Conservation (phyloP, 2,888 invertebrate species). For the Drosophila barbarae region DNA sequence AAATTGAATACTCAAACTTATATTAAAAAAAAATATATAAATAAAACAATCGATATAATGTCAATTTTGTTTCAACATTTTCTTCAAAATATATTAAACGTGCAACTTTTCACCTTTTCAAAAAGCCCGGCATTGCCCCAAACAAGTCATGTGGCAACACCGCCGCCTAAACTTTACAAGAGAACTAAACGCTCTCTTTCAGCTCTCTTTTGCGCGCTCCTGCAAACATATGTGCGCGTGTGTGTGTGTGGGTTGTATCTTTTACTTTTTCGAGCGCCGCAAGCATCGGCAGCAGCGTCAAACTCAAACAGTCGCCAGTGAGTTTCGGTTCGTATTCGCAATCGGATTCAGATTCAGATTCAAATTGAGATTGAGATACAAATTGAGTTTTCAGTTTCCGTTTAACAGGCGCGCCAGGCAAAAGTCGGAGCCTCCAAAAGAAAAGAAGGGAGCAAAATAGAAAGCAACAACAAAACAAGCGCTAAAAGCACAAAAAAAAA, state of each 20-base stretch:
- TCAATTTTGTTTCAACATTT: neutral
- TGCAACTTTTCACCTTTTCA: neutral
- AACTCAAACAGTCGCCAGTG: constrained; percentile 26
- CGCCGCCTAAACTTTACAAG: constrained; percentile 20
- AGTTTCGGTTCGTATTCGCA: constrained; percentile 25
- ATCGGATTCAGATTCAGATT: constrained; percentile 12
- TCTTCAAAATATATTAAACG: neutral
- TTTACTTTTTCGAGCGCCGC: constrained; percentile 66
- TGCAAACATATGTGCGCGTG: constrained; percentile 58
- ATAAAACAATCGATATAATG: neutral
- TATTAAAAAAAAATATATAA: too few relatives aligned
- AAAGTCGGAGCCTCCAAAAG: constrained; percentile 29
- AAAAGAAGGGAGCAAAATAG: neutral
- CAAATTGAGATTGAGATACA: constrained; percentile 2
- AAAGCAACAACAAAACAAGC: constrained; percentile 1
- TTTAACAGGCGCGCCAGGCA: constrained; percentile 28
- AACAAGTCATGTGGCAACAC: constrained; percentile 20
- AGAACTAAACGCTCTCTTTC: constrained; percentile 7
- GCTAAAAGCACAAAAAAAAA: constrained; percentile 40
- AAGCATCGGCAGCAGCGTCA: constrained; percentile 54
- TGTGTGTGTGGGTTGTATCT: constrained; percentile 60
- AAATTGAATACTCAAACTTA: neutral
- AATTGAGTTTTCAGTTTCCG: constrained; percentile 24
- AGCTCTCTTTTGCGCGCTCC: constrained; percentile 47
- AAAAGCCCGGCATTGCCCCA: constrained; percentile 18